Base-by-base conservation (phyloP, 2,797 vertebrate species). In the Enteromius trimaculatus region DNA sequence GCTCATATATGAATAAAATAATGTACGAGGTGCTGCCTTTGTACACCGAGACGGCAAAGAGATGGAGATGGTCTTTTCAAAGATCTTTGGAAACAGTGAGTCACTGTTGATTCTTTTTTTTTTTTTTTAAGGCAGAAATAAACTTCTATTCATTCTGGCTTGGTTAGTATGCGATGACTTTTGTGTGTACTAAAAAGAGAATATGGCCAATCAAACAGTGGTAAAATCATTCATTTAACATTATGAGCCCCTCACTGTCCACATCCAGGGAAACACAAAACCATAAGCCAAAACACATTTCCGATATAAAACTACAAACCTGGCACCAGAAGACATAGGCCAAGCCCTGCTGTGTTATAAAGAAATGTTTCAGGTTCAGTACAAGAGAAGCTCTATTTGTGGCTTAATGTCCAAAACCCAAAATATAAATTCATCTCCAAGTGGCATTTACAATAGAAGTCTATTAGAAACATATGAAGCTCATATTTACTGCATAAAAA, bases 81-180 rank as follows among this genome's bases (percentile, higher is more conserved):
- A 74, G 75, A 82, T 82, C 80, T 83, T 78, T 87, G 87, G 87
- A 88, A 88, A 88, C 78, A 75, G 79, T 88, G 87, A 87, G 84
- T 87, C 84, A 88, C 69, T 66, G 70, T 39, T 42, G 78, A 86
- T 83, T 81, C 79, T 64, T 85, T 44, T 42, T 42, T 42, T 10
- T 71, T 72, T 60, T 23, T 71, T 68, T 42, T 68, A 86, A 84
- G 68, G 47, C 58, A 80, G 70, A 79, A 80, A 79, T 77, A 83
- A 76, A 85, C 80, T 71, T 87, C 26, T 74, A 76, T 85, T 87
- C 71, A 82, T 68, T 74, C 76, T 66, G 65, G 70, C 44, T 29
- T 23, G 77, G 75, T 72, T 64, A 72, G 79, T 74, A 26, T 79
- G 53, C 66, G n/a, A 79, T 1, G 9, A 84, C 69, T 17, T 64